Evolutionary conservation across 2,797 vertebrate species (phyloP).

Genomic region (Melanotaenia parkinsoni): DNA sequence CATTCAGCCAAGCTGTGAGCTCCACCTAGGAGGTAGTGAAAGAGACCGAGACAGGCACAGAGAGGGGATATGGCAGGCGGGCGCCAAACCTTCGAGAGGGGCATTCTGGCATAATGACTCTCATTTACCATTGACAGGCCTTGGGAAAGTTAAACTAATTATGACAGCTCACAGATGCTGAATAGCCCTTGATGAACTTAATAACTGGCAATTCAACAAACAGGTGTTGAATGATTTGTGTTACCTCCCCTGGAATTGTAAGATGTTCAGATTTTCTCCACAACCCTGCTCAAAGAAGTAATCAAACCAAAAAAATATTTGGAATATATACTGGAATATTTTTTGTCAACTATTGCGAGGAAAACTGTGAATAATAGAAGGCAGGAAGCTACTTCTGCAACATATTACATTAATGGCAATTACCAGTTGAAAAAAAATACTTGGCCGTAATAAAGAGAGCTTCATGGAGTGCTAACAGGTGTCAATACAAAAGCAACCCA

Average conservation of each 20-base stretch:
- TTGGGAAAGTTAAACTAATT: conserved; percentile 86
- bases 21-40: conserved; percentile 81
- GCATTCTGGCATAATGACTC: conserved; percentile 83
- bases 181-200: conserved; percentile 87
- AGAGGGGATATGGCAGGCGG: conserved; percentile 73
- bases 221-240: conserved; percentile 83
- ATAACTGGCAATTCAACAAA: conserved; percentile 84
- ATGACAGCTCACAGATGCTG: conserved; percentile 84
- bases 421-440: conserved; percentile 24
- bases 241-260: conserved; percentile 79
- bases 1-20: conserved; percentile 81
- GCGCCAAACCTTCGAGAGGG: conserved; percentile 81
- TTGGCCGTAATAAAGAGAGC: conserved; percentile 23
- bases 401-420: conserved; percentile 30
- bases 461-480: conserved; percentile 45
- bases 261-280: conserved; percentile 61
- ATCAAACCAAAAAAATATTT: conserved; percentile 43
- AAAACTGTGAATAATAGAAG: not conserved
- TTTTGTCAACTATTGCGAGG: conserved; percentile 32
- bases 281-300: conserved; percentile 48
- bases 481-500: conserved; percentile 42
- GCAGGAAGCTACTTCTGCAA: conserved; percentile 23
- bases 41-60: conserved; percentile 73
- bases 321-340: conserved; percentile 26
- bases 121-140: conserved; percentile 85